Percentiles rank a stretch among this genome's conserved stretches.
These are phyloP conservation scores for Chrysopilus asiliformis DNA, from an alignment of 2,888 invertebrate species.

Conservation along the genomic window DNA sequence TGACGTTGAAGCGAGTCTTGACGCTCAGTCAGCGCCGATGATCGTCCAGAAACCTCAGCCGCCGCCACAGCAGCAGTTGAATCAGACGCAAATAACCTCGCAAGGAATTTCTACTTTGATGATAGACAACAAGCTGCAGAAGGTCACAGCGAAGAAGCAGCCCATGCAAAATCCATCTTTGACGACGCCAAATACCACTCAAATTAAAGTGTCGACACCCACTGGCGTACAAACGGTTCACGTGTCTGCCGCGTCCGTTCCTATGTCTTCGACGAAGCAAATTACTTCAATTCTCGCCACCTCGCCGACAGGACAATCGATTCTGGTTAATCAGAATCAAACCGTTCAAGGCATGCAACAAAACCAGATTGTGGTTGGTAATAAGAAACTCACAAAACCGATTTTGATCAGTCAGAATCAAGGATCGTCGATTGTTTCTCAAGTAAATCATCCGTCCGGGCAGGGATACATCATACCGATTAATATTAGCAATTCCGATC, in stretches of 20 bases:
- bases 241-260: slow-evolving; percentile 24
- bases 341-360: too few species aligned
- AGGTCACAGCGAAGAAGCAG: slow-evolving; percentile 6
- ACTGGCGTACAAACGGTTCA: slow-evolving; percentile 33
- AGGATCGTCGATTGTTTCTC: slow-evolving; percentile 13
- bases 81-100: slow-evolving; percentile 5
- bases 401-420: slow-evolving; percentile 14
- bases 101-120: slow-evolving; percentile 10
- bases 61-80: slow-evolving; percentile 1
- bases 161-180: slow-evolving; percentile 5
- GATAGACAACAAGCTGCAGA: slow-evolving; percentile 11
- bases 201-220: slow-evolving; percentile 27
- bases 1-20: slow-evolving; percentile 13
- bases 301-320: slow-evolving; percentile 7
- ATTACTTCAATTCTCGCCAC: slow-evolving; percentile 11
- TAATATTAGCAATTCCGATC: slow-evolving; percentile 17
- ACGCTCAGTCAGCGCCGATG: slow-evolving; percentile 11
- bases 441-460: slow-evolving; percentile 3
- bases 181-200: slow-evolving; percentile 2
- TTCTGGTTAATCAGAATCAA: slow-evolving; percentile 12
- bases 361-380: slow-evolving; percentile 11
- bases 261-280: slow-evolving; percentile 9
- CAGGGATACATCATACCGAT: slow-evolving; percentile 25
- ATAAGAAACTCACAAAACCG: slow-evolving; percentile 13
- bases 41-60: slow-evolving; percentile 8